These are phyloP conservation scores for Sceloporus undulatus DNA, from an alignment of 2,113 vertebrate genomes.

Conservation along the genomic window DNA sequence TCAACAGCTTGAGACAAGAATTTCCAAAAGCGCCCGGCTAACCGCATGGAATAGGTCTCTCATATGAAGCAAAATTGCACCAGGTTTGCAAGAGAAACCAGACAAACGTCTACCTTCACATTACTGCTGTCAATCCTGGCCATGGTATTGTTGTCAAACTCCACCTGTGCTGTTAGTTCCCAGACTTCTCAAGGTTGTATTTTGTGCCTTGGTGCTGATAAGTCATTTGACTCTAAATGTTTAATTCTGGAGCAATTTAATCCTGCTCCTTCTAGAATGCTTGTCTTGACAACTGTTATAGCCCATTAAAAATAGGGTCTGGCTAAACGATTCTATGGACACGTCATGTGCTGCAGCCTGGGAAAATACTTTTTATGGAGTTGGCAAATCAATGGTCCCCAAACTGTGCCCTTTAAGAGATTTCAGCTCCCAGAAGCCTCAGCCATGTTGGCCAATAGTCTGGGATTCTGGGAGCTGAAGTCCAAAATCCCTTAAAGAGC, in stretches of 20 bases:
- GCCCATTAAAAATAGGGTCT: neutral
- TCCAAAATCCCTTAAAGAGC: no score
- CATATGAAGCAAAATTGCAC: slow-evolving; percentile 1
- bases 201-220: slow-evolving; percentile 3
- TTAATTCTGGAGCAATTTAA: slow-evolving; percentile 7
- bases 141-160: neutral
- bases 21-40: neutral
- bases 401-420: no score
- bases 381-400: neutral
- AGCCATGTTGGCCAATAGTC: no score
- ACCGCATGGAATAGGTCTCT: neutral
- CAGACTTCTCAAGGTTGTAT: neutral
- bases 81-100: neutral
- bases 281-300: slow-evolving; percentile 12
- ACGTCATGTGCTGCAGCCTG: neutral
- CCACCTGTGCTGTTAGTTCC: slow-evolving; percentile 15
- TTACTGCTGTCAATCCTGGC: slow-evolving; percentile 2
- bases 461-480: no score
- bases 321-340: neutral
- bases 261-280: neutral
- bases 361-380: neutral
- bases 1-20: neutral
- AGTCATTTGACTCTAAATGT: neutral
- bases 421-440: no score
- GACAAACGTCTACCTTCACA: neutral